Base-by-base conservation (phyloP, 2,113 vertebrate genomes). In the Hemicordylus capensis region DNA sequence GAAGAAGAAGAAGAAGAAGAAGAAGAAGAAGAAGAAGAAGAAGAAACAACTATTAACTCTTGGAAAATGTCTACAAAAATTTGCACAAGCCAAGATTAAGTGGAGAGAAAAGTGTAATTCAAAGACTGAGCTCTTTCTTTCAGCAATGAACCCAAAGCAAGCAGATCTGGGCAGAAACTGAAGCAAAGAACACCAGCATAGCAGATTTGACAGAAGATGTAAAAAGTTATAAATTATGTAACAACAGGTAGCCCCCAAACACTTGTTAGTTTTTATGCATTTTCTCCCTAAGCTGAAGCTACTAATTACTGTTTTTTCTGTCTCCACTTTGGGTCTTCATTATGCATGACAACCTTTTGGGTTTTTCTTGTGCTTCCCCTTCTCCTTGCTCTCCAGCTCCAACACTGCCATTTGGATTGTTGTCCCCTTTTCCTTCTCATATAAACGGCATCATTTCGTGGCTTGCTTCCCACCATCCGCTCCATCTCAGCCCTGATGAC, bases 181-280 rank as follows among this genome's bases (percentile, higher is more conserved):
- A 83, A 94, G 84, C 84, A 95, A 94, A 85, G n/a, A 0, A 80
- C 90, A 86, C 92, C 73, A 83, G 12, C 51, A 54, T 15, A 15
- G 51, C 77, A n/a, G 61, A 89, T 92, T 83, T 94, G 91, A 95
- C 87, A 92, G 95, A 96, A 95, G 94, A 89, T 56, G 89, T 89
- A 96, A 94, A 89, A 93, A 94, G 91, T 91, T 85, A 92, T 92
- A 85, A 96, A 95, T 95, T 93, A 94, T 39, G 39, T 73, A 96
- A 94, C 92, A 94, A 90, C 94, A 93, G 92, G 95, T 95, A 93
- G 90, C 95, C 82, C n/a, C 94, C 93, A 94, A 92, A 92, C 89
- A 92, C 85, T 95, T 93, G 93, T 95, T 95, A 92, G 90, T 93
- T 17, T 66, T 91, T 89, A 80, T 84, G 92, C 84, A 93, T 95